Evolutionary conservation across 2,797 vertebrate genomes (phyloP), one percentile per base, ranked within the genome.

Genomic region (Rhodeus uyekii): DNA sequence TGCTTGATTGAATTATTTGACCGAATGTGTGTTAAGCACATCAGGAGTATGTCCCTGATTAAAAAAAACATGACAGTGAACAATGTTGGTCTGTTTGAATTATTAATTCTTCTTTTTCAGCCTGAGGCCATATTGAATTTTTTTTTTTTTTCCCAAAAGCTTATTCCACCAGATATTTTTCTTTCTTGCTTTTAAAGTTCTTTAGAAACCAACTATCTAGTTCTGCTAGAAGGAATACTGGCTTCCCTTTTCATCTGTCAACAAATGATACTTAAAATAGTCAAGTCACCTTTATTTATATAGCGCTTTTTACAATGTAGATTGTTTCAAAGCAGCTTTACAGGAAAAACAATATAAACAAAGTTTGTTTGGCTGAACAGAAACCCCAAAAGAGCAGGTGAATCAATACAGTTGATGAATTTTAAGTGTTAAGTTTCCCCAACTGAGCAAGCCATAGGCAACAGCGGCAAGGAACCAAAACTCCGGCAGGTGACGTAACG

Each of bases 31-130:
- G 22, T 67, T 46, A 36, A 55, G 69, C 19, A 46, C 19, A 60
- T 80, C 65, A 69, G 78, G 65, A 34, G 65, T 69, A 44, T 44
- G 22, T 58, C 65, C 77, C 77, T 79, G 67, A 79, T 79, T 77
- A 75, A 77, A 80, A 34, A 69, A 46, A n/a, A n/a, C n/a, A 12
- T 19, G 2, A 2, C 39, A 34, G 14, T 27, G 53, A 71, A 71
- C 42, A 18, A 24, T 69, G 14, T 36, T 80, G 67, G 27, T 71
- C 78, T 80, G 38, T 69, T 18, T 79, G 34, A 68, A 9, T 68
- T 39, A 2, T 50, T 65, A 50, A 48, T 50, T 72, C 16, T 16
- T 10, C 6, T 46, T 71, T 48, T 32, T 29, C 5, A 14, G 1
- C 55, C 55, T 60, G 24, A 60, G 12, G 1, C 24, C 55, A 27